Conservation (phyloP, 2,113 vertebrate genomes). For the Urocitellus parryii region DNA sequence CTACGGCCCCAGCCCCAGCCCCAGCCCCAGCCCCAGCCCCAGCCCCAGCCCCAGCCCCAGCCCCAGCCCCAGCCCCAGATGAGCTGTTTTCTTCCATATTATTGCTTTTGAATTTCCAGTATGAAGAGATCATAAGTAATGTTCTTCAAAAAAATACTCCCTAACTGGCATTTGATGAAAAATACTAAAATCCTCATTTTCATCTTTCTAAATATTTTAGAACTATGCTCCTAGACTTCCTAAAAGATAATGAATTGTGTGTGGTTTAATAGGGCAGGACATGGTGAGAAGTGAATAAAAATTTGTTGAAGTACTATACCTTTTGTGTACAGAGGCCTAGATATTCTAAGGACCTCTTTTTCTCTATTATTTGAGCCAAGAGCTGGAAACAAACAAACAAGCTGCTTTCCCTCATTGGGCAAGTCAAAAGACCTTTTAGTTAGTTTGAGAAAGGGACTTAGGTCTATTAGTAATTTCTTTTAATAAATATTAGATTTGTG, state of each 20-base stretch:
- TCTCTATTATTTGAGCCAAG: constrained; percentile 6
- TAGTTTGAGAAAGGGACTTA: constrained; percentile 27
- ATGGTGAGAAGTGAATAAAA: neutral
- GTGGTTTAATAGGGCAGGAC: constrained; percentile 6
- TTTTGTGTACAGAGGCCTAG: constrained; percentile 20
- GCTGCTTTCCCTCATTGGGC: constrained; percentile 22
- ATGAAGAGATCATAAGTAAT: constrained; percentile 30
- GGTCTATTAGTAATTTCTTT: constrained; percentile 10
- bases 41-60: no score
- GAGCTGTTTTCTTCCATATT: constrained; percentile 23
- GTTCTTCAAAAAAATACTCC: constrained; percentile 46
- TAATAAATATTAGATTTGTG: constrained; percentile 26
- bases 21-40: no score
- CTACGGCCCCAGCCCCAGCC: no score
- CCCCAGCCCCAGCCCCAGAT: neutral
- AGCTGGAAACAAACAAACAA: neutral
- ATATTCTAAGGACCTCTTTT: constrained; percentile 20
- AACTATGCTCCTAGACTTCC: constrained; percentile 32
- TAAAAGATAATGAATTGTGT: constrained; percentile 33
- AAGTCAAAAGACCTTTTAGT: constrained; percentile 49
- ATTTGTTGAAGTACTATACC: neutral
- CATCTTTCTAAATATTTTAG: constrained; percentile 49
- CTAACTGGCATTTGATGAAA: constrained; percentile 47
- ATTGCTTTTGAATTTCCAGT: constrained; percentile 53
- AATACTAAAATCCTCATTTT: constrained; percentile 62